Base-by-base conservation (phyloP, 2,888 invertebrate species). In the Caenorhabditis zanzibari region DNA sequence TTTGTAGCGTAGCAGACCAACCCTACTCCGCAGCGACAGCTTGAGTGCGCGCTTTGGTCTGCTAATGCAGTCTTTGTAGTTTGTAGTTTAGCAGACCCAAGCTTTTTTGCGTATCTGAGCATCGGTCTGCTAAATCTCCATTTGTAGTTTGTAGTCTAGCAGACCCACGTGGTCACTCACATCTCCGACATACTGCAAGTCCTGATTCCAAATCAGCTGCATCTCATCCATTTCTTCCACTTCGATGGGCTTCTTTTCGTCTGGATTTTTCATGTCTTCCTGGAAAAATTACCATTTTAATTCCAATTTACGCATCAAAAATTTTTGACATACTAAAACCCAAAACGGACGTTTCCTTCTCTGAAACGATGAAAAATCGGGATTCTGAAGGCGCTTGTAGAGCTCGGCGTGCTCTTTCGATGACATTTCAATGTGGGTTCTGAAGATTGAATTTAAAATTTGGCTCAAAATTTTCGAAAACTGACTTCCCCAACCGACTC, bases 371-470 rank as follows among this genome's bases (percentile, higher is more conserved):
- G 71, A 58, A n/a, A 76, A 72, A 52, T 76, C 81, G 0, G 71
- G 26, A 56, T 76, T 76, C 16, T 76, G 47, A 16, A 82, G 22
- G 0, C 81, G 69, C 28, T 64, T 26, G n/a, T 38, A 41, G 32
- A 76, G 59, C 28, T 76, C 82, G 1, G 49, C 68, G 66, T 75
- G 76, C 28, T 82, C 76, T 76, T 72, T 82, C 16, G 76, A 72
- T 4, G 82, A 28, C 61, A 75, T 58, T 72, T 76, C 82, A 10
- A 72, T 66, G 44, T 68, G 71, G 14, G 76, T 61, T 66, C 66
- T 80, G 6, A 54, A 54, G 19, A 52, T 22, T 10, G 10, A 10
- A 2, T 10, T 19, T 19, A 52, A 22, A 24, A 9, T 22, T 7
- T 12, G 38, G 12, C 7, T 6, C 32, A 32, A 32, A 7, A 32